Conservation (phyloP, 2,797 vertebrate genomes). For the Muraenolepis orangiensis region DNA sequence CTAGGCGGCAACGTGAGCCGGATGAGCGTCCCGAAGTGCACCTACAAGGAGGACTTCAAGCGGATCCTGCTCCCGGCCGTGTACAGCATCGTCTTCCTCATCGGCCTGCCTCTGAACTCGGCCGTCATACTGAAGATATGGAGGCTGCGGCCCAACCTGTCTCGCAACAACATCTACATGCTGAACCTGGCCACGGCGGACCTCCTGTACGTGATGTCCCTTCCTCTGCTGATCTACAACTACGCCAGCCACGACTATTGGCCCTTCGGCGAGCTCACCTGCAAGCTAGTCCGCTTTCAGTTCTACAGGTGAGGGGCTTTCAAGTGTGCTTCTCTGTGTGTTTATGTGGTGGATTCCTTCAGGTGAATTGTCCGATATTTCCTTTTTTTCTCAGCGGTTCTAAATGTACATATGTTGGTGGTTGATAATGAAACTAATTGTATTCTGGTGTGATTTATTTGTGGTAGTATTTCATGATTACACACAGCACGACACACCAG, state of each 20-base stretch:
- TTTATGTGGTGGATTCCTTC: background rate
- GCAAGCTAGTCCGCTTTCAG: constrained; percentile 89
- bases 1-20: constrained; percentile 15
- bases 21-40: constrained; percentile 66
- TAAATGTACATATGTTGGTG: background rate
- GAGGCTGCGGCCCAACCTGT: constrained; percentile 73
- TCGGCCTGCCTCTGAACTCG: constrained; percentile 84
- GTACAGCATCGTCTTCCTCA: constrained; percentile 81
- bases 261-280: constrained; percentile 91
- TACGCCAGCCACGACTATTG: constrained; percentile 90
- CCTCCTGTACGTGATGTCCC: constrained; percentile 89
- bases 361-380: background rate
- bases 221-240: constrained; percentile 94
- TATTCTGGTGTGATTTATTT: no score
- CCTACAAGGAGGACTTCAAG: constrained; percentile 92
- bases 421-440: background rate
- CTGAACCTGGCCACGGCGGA: constrained; percentile 89
- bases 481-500: background rate
- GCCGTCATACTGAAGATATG: constrained; percentile 87
- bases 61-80: constrained; percentile 84
- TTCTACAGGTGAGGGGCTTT: constrained; percentile 79
- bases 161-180: constrained; percentile 86
- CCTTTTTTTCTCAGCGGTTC: background rate
- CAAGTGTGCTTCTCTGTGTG: background rate
- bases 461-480: background rate